Conservation (phyloP, 1,140 invertebrate genomes). For the Penaeus indicus region DNA sequence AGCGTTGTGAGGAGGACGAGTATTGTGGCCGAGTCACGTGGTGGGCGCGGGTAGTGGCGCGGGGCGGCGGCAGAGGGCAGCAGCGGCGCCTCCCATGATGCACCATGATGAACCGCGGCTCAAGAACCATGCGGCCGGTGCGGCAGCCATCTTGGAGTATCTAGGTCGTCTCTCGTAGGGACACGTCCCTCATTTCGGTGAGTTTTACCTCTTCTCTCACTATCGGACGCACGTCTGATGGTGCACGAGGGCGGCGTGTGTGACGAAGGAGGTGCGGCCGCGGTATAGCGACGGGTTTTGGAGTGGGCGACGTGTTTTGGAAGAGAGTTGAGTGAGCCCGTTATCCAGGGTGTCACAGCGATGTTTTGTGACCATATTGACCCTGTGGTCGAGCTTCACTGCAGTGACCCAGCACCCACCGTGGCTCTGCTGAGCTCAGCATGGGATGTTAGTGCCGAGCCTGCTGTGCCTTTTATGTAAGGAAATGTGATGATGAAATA, state of each 20-base stretch:
- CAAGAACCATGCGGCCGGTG: slow-evolving; percentile 54
- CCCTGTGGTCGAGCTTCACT: not conserved
- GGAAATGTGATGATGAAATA: not conserved
- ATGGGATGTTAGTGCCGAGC: too few species aligned
- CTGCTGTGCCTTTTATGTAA: too few species aligned
- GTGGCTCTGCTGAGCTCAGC: too few species aligned
- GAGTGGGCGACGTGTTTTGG: not conserved
- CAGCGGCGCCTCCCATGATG: slow-evolving; percentile 16
- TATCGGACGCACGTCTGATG: not conserved
- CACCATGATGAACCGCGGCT: slow-evolving; percentile 38
- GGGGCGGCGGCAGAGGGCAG: slow-evolving; percentile 16
- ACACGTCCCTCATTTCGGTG: slow-evolving; percentile 49
- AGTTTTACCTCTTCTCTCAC: slow-evolving; percentile 33
- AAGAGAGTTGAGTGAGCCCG: slow-evolving; percentile 29
- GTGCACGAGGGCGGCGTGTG: not conserved
- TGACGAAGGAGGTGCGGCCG: not conserved
- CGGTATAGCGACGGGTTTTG: not conserved
- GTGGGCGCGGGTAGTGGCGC: not conserved
- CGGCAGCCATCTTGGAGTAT: slow-evolving; percentile 59
- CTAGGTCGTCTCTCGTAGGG: slow-evolving; percentile 55
- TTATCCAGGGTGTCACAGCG: too few species aligned
- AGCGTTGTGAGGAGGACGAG: too few species aligned
- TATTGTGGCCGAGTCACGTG: not conserved
- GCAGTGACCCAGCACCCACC: not conserved
- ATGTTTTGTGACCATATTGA: slow-evolving; percentile 21